These are phyloP conservation scores for Graphium colonna DNA, from an alignment of 2,888 invertebrate species.

Conservation along the genomic window DNA sequence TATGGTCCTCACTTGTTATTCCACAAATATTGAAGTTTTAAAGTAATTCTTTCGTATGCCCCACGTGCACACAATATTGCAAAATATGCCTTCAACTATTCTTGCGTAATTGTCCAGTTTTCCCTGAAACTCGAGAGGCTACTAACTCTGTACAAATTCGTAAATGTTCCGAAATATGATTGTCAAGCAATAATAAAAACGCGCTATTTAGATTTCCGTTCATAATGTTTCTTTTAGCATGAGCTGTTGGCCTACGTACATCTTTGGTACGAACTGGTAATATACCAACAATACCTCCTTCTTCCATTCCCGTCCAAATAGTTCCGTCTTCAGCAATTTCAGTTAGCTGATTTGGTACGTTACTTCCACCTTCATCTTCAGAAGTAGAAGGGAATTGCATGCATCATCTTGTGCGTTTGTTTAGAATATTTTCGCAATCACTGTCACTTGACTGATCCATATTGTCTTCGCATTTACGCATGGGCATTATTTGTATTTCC, in stretches of 20 bases:
- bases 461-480: slow-evolving; percentile 25
- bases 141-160: slow-evolving; percentile 25
- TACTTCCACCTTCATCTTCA: slow-evolving; percentile 26
- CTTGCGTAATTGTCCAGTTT: slow-evolving; percentile 24
- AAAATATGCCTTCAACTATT: slow-evolving; percentile 25
- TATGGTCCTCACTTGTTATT: no score
- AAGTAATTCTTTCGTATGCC: background rate
- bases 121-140: slow-evolving; percentile 24
- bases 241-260: slow-evolving; percentile 27
- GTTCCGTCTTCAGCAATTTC: slow-evolving; percentile 29
- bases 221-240: no score
- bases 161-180: slow-evolving; percentile 21
- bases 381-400: slow-evolving; percentile 13
- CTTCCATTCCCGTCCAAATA: slow-evolving; percentile 10
- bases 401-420: no score
- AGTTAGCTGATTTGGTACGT: slow-evolving; percentile 26
- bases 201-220: slow-evolving; percentile 31
- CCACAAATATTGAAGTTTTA: background rate
- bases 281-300: slow-evolving; percentile 7
- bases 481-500: background rate
- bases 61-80: slow-evolving; percentile 20
- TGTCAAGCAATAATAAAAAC: slow-evolving; percentile 30
- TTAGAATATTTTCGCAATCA: no score
- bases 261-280: slow-evolving; percentile 8
- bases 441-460: no score